These are phyloP conservation scores for Hexactinellida sp. DNA, from an alignment of 37 sponge, comb jelly and placozoan genomes.

Conservation along the genomic window DNA sequence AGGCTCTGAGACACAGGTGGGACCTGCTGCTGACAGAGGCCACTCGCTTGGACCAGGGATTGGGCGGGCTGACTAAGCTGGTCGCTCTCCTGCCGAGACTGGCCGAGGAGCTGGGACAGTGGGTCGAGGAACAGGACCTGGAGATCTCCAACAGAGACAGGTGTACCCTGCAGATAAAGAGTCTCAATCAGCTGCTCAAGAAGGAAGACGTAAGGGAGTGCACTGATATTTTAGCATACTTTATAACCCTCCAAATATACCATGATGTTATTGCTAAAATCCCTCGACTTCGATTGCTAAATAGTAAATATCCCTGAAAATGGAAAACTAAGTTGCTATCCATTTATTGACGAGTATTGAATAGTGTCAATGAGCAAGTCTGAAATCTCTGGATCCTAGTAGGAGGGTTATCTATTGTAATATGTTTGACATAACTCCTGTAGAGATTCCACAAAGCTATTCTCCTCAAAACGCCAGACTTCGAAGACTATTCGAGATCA, in stretches of 20 bases:
- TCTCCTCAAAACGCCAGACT: not conserved
- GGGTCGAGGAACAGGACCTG: not conserved
- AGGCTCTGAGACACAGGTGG: not conserved
- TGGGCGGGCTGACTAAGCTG: not conserved
- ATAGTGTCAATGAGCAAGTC: no score
- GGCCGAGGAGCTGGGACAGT: not conserved
- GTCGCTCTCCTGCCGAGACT: not conserved
- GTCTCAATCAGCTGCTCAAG: not conserved
- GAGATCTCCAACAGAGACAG: not conserved
- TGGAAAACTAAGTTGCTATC: no score
- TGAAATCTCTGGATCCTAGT: no score
- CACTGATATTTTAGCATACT: no score
- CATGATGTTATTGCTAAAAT: no score
- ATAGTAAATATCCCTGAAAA: no score
- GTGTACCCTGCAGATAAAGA: not conserved
- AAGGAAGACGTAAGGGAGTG: not conserved
- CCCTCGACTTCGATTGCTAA: no score
- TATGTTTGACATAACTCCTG: not conserved
- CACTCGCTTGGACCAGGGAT: not conserved
- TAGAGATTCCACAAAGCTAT: constrained; percentile 2
- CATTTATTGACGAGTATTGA: no score
- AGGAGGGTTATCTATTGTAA: not conserved
- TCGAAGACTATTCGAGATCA: not conserved
- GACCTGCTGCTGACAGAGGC: not conserved
- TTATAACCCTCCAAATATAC: no score